Conservation (phyloP, 2,888 invertebrate genomes). For the Nemotelus pantherinus region DNA sequence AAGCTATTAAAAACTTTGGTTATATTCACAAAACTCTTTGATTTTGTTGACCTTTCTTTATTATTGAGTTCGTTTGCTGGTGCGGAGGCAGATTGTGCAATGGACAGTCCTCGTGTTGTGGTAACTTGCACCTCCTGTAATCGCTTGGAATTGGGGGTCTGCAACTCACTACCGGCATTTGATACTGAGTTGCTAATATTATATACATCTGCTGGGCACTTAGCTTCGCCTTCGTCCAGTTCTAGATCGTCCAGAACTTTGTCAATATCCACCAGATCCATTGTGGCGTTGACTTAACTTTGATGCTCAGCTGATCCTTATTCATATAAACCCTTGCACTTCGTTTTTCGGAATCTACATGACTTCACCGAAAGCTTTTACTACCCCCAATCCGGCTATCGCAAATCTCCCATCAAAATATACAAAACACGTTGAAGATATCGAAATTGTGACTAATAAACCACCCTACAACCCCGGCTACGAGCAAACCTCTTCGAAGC, state of each 20-base stretch:
- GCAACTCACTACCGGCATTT: not conserved
- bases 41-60: constrained; percentile 2
- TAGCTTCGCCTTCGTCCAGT: constrained; percentile 69
- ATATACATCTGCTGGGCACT: not conserved
- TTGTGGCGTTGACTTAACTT: constrained; percentile 46
- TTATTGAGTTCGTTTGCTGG: constrained; percentile 11
- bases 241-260: constrained; percentile 87
- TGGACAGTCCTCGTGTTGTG: not conserved
- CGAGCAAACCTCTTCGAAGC: too few relatives aligned
- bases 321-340: too few relatives aligned
- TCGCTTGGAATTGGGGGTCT: not conserved
- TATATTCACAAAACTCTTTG: constrained; percentile 41
- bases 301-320: too few relatives aligned
- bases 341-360: too few relatives aligned
- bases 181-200: not conserved
- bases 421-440: too few relatives aligned
- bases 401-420: too few relatives aligned
- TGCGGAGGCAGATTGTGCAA: not conserved
- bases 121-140: too few relatives aligned
- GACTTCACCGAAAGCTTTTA: too few relatives aligned
- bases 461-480: too few relatives aligned
- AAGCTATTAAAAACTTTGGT: constrained; percentile 70
- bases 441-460: too few relatives aligned
- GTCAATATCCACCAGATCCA: constrained; percentile 77
- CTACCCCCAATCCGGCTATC: too few relatives aligned